These are phyloP conservation scores for Ephialtes manifestator DNA, from an alignment of 2,888 invertebrate genomes.

Conservation along the genomic window DNA sequence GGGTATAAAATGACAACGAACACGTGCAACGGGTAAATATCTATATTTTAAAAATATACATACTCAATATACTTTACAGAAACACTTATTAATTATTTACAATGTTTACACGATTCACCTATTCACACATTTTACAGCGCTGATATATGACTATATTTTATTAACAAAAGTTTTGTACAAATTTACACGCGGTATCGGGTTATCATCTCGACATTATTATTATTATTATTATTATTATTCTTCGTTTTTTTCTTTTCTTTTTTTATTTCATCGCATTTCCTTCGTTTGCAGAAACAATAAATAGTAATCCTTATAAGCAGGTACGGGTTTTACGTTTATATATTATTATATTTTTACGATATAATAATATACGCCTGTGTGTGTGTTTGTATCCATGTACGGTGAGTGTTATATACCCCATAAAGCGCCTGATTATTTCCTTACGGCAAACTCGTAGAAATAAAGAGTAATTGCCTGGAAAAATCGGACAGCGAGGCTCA, in stretches of 20 bases:
- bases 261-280: constrained; percentile 49
- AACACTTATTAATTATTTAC: constrained; percentile 82
- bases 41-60: constrained; percentile 80
- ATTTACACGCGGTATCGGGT: constrained; percentile 68
- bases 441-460: neutral
- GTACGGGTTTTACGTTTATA: constrained; percentile 82
- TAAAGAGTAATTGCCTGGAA: neutral
- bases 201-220: constrained; percentile 37
- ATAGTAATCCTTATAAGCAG: constrained; percentile 84
- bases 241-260: neutral
- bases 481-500: neutral
- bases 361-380: constrained; percentile 55
- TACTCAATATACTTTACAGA: constrained; percentile 81
- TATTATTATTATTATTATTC: constrained; percentile 54
- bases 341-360: constrained; percentile 73
- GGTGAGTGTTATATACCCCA: constrained; percentile 10
- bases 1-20: neutral
- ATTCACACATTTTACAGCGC: constrained; percentile 83
- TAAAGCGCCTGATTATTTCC: constrained; percentile 2
- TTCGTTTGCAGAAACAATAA: constrained; percentile 80
- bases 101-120: constrained; percentile 82
- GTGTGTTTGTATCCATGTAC: constrained; percentile 20
- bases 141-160: constrained; percentile 72
- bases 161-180: constrained; percentile 68
- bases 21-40: constrained; percentile 76